phyloP scores from a whole-genome alignment of 2,113 vertebrate species.

The Bubo bubo region DNA sequence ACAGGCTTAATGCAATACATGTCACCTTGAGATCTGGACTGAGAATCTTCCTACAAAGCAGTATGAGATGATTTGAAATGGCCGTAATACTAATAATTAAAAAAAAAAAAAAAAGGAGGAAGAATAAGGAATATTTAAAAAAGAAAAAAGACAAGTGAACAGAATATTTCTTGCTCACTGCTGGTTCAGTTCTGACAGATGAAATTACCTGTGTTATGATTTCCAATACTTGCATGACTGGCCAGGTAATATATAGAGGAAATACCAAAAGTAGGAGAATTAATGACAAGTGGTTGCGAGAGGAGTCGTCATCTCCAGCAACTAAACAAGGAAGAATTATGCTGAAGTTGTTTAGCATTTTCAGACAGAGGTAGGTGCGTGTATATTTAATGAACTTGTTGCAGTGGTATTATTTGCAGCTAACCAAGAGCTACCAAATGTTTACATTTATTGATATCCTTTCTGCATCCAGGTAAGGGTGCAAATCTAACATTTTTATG shows the following conservation, averaged over 20 bases:
- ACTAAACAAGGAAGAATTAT: neutral
- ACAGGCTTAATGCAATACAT: neutral
- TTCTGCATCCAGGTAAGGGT: neutral
- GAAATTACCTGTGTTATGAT: neutral
- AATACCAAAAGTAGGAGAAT: neutral
- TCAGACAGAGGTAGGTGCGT: neutral
- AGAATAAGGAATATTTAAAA: neutral
- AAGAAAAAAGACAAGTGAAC: neutral
- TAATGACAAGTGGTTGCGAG: neutral
- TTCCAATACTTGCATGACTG: neutral
- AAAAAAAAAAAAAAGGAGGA: neutral
- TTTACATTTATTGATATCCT: neutral
- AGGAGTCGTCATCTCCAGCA: neutral
- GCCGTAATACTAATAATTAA: neutral
- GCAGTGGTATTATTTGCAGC: neutral
- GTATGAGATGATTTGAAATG: neutral
- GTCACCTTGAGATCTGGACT: neutral
- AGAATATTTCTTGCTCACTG: neutral
- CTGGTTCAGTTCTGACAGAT: neutral
- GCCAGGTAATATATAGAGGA: neutral
- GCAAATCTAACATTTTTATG: neutral
- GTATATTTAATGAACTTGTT: neutral
- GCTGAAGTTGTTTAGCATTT: neutral
- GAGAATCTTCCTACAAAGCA: neutral
- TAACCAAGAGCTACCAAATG: neutral